Base-by-base conservation (phyloP, 2,797 vertebrate species). In the Scleropages formosus region DNA sequence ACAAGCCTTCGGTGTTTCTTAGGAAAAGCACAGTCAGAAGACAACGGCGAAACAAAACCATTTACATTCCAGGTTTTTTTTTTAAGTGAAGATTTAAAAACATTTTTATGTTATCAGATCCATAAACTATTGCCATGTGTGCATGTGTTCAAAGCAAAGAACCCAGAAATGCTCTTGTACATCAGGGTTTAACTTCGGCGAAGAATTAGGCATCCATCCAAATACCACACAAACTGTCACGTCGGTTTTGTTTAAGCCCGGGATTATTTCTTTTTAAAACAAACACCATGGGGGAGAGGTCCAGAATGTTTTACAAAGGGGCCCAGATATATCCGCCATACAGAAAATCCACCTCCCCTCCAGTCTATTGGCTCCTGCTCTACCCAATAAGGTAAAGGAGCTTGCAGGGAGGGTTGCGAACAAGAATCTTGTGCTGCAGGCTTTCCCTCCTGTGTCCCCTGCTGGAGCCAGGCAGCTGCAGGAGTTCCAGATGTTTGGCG, bases 221-320 rank as follows among this genome's bases (percentile, higher is more conserved):
- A 82, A 80, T 77, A 73, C 77, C 79, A 70, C 77, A 80, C 59
- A 76, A 12, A 80, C 76, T 73, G 78, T 66, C 75, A 77, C 78
- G 53, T 65, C 81, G 70, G 76, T 81, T 78, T 75, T 74, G 76
- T 75, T 76, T 73, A 80, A 70, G 73, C 51, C 77, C 31, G 75
- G 63, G 62, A 77, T 73, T 79, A 67, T 77, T 75, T 80, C 78
- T 69, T 77, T 78, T 77, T 80, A 77, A 84, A 84, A 84, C 82
- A 83, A 84, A 83, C 83, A 83, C 71, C 64, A 78, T 75, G 62
- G 81, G 77, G 81, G 80, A 80, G 81, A 80, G 79, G 75, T 69
- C 58, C 16, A 26, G 66, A 71, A 62, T 71, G 63, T 70, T 76
- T 62, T 63, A 62, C 75, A 61, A 53, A 71, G 75, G 66, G 75